phyloP scores from a whole-genome alignment of 2,888 invertebrate species.

The Pristionchus exspectatus region DNA sequence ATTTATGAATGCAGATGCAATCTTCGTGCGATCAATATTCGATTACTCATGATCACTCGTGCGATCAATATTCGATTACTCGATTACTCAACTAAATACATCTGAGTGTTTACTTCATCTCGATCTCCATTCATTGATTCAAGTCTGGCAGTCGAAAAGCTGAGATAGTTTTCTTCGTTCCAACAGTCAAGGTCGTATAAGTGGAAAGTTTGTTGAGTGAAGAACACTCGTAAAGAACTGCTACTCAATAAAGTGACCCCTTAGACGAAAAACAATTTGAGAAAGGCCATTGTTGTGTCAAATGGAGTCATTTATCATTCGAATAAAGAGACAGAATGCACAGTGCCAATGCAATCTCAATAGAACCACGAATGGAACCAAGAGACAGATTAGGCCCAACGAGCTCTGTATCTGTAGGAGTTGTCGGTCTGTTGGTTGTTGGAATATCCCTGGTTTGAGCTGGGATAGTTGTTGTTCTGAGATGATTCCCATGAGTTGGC shows the following conservation, averaged over 20 bases:
- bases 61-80: no score
- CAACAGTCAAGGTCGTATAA: background rate
- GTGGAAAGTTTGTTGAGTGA: background rate
- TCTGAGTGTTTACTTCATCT: no score
- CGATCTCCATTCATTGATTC: background rate
- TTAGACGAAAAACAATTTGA: background rate
- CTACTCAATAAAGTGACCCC: background rate
- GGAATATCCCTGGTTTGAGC: background rate
- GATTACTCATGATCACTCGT: background rate
- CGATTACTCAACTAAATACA: no score
- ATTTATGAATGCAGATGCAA: background rate
- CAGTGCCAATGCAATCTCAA: conserved; percentile 38
- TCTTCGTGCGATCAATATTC: no score
- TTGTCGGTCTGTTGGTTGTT: background rate
- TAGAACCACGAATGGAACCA: conserved; percentile 23
- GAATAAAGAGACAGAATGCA: conserved; percentile 1
- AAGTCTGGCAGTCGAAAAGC: background rate
- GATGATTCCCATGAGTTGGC: conserved; percentile 36
- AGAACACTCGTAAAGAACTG: conserved; percentile 3
- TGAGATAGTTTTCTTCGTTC: background rate
- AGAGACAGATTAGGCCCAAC: conserved; percentile 46
- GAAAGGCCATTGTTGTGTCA: background rate
- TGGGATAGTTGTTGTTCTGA: conserved; percentile 27
- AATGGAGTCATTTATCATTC: background rate
- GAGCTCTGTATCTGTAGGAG: conserved; percentile 39